Evolutionary conservation across 2,888 invertebrate genomes (phyloP).

Genomic region (Xanthia icteritia): DNA sequence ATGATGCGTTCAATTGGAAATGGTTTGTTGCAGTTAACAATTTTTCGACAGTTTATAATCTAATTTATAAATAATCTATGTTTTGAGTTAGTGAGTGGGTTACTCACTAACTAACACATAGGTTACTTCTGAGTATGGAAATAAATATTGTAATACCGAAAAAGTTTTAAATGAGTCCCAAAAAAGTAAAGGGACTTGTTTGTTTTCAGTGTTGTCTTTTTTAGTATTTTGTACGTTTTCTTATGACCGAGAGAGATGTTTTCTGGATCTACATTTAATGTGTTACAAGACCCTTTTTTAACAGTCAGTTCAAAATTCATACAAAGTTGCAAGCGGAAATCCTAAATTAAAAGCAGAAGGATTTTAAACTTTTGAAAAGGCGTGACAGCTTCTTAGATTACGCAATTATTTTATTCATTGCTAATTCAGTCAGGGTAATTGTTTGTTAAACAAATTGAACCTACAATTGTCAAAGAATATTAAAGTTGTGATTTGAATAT

Average conservation of each 20-base stretch:
- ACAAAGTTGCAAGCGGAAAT: background rate
- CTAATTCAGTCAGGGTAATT: too few relatives aligned
- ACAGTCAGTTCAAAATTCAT: background rate
- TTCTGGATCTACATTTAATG: background rate
- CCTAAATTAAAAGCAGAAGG: background rate
- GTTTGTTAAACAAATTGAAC: background rate
- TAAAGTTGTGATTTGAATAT: too few relatives aligned
- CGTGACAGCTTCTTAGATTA: background rate
- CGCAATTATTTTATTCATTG: background rate
- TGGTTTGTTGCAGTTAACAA: too few relatives aligned
- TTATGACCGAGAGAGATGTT: background rate
- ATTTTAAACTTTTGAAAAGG: background rate
- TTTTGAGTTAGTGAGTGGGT: background rate
- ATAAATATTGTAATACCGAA: background rate
- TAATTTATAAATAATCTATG: too few relatives aligned
- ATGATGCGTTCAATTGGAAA: too few relatives aligned
- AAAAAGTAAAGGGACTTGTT: constrained; percentile 2
- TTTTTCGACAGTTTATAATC: too few relatives aligned
- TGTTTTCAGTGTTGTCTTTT: background rate
- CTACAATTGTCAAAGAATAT: background rate
- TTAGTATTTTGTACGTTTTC: background rate
- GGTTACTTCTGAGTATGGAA: background rate
- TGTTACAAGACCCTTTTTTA: background rate
- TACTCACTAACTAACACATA: too few relatives aligned
- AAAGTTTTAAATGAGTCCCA: background rate